Conservation (phyloP, 92 coral and sea anemone species). For the Porites rus region DNA sequence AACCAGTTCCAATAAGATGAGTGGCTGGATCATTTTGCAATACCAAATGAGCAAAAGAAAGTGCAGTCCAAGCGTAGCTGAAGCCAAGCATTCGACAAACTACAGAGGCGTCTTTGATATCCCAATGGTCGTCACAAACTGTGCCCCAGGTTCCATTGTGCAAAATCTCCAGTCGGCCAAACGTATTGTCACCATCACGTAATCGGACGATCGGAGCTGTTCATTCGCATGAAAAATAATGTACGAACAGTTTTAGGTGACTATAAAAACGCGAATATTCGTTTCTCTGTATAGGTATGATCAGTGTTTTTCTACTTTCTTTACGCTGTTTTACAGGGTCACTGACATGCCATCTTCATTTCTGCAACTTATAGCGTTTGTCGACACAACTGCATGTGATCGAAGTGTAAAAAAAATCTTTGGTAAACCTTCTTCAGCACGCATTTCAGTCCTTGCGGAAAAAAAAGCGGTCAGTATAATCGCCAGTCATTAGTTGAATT, state of each 20-base stretch:
- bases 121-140: constrained; percentile 52
- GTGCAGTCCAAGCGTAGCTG: constrained; percentile 29
- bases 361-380: too few species aligned
- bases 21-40: background rate
- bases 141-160: constrained; percentile 76
- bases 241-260: background rate
- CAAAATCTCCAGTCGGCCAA: constrained; percentile 68
- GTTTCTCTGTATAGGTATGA: background rate
- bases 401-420: too few species aligned
- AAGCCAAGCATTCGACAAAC: constrained; percentile 48
- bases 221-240: background rate
- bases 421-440: too few species aligned
- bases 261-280: background rate
- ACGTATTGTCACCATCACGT: background rate
- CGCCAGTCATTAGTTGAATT: too few species aligned
- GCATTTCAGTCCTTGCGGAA: too few species aligned
- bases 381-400: too few species aligned
- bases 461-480: too few species aligned
- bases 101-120: constrained; percentile 36
- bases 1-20: constrained; percentile 30
- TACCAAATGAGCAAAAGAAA: constrained; percentile 11
- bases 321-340: too few species aligned
- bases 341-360: too few species aligned
- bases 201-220: constrained; percentile 34
- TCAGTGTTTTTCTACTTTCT: too few species aligned